Evolutionary conservation across 2,888 invertebrate species (phyloP).

Genomic region (Pimpla rufipes): DNA sequence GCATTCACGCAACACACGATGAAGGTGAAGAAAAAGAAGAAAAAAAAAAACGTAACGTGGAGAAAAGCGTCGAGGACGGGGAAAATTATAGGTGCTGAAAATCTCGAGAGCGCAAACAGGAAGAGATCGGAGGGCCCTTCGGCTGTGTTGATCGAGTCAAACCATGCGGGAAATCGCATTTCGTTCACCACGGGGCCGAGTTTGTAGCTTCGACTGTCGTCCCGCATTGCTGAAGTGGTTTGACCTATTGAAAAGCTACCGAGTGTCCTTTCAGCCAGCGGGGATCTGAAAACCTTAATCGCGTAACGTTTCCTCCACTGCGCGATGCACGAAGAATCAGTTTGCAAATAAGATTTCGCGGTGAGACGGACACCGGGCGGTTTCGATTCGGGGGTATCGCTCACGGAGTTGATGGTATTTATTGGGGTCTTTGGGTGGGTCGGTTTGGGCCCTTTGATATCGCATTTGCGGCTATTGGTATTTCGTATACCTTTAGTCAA

Average conservation of each 20-base stretch:
- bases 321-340: conserved; percentile 36
- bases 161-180: conserved; percentile 84
- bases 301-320: conserved; percentile 68
- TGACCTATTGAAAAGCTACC: conserved; percentile 78
- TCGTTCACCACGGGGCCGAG: conserved; percentile 51
- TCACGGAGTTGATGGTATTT: not conserved
- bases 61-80: conserved; percentile 64
- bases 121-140: conserved; percentile 73
- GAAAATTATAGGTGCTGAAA: conserved; percentile 85
- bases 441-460: not conserved
- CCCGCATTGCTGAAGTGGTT: conserved; percentile 79
- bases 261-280: conserved; percentile 13
- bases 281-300: conserved; percentile 58
- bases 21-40: conserved; percentile 75
- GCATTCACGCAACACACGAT: conserved; percentile 77
- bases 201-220: conserved; percentile 67
- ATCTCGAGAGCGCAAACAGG: conserved; percentile 83
- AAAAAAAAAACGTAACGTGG: conserved; percentile 42
- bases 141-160: conserved; percentile 76
- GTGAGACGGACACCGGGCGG: conserved; percentile 53
- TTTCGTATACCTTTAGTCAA: too few relatives aligned
- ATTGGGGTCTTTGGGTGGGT: not conserved
- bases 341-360: conserved; percentile 83
- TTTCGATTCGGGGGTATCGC: not conserved
- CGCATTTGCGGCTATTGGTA: too few relatives aligned